Conservation (phyloP, 2,113 vertebrate species). For the Ranitomeya variabilis region DNA sequence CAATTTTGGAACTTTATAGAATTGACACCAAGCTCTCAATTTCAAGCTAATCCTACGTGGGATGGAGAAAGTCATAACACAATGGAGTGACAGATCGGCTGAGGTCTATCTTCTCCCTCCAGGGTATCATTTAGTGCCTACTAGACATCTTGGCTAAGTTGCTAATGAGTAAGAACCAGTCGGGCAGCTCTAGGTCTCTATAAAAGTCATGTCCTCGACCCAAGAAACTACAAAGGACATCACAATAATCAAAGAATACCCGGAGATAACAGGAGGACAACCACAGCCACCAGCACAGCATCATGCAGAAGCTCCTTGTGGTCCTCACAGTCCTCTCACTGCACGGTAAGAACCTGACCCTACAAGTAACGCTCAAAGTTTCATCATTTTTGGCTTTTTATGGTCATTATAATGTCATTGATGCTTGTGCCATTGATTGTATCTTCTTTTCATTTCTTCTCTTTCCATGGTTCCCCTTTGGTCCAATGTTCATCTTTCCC, state of each 20-base stretch:
- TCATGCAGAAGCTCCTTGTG: neutral
- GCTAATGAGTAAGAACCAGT: neutral
- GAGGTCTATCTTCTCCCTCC: too few relatives aligned
- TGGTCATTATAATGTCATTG: neutral
- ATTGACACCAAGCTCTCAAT: too few relatives aligned
- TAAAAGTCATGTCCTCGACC: neutral
- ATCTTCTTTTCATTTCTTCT: neutral
- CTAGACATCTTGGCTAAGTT: too few relatives aligned
- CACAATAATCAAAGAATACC: neutral
- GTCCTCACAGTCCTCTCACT: neutral
- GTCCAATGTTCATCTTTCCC: neutral
- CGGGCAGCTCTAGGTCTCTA: neutral
- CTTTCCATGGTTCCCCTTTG: neutral
- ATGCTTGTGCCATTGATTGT: too few relatives aligned
- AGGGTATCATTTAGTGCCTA: too few relatives aligned
- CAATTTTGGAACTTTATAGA: too few relatives aligned
- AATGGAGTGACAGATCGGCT: too few relatives aligned
- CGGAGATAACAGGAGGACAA: too few relatives aligned
- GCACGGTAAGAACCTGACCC: neutral
- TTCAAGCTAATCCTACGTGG: too few relatives aligned
- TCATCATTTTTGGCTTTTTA: neutral
- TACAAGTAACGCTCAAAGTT: neutral
- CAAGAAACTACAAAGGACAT: neutral
- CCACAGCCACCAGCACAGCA: neutral
- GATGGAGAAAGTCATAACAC: too few relatives aligned